Evolutionary conservation across 2,888 invertebrate species (phyloP).

Genomic region (Augochlorella aurata): DNA sequence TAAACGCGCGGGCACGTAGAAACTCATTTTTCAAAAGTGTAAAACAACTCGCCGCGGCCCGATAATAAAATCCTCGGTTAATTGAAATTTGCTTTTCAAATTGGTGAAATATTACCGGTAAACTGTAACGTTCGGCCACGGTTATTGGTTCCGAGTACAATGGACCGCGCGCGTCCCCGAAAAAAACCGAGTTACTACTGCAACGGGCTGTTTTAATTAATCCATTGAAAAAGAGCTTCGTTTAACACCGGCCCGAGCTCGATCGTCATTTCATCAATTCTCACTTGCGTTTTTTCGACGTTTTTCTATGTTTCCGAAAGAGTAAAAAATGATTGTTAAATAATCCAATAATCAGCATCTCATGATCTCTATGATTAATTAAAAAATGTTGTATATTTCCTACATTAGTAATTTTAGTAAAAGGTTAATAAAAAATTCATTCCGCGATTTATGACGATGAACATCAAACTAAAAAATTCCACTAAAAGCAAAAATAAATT

Average conservation of each 20-base stretch:
- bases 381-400: no score
- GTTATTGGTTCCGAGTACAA: not conserved
- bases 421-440: no score
- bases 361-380: no score
- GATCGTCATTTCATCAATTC: not conserved
- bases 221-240: not conserved
- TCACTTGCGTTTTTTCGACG: not conserved
- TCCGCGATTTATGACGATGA: no score
- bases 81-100: conserved; percentile 4
- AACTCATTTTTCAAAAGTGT: not conserved
- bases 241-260: not conserved
- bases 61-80: not conserved
- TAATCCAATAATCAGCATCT: no score
- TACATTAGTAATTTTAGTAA: no score
- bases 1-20: not conserved
- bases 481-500: no score
- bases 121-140: not conserved
- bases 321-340: no score
- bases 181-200: not conserved
- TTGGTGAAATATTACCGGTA: conserved; percentile 2
- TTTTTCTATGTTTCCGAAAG: not conserved
- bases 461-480: no score
- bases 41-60: not conserved
- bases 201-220: conserved; percentile 1
- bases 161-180: not conserved